Evolutionary conservation across 2,113 vertebrate species (phyloP).

Genomic region (human (Homo sapiens)): DNA sequence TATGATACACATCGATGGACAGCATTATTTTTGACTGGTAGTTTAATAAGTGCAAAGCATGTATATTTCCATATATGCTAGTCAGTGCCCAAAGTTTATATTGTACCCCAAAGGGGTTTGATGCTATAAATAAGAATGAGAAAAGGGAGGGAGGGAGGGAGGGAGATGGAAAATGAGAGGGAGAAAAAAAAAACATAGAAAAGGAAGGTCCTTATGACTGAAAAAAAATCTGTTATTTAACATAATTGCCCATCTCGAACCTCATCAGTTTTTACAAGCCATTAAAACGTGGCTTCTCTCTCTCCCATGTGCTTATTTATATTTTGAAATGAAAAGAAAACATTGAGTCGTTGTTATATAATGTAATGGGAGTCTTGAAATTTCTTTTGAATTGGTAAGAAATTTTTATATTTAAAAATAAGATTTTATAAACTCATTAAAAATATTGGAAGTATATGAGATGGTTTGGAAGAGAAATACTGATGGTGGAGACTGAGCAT

Average conservation of each 20-base stretch:
- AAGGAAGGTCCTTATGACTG: neutral
- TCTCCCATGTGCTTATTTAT: neutral
- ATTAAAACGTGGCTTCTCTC: neutral
- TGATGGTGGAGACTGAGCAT: neutral
- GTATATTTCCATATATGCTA: neutral
- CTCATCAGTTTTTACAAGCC: neutral
- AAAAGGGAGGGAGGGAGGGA: neutral
- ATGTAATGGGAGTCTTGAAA: neutral
- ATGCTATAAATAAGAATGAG: neutral
- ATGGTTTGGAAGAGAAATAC: neutral
- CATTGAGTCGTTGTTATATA: neutral
- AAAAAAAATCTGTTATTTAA: neutral
- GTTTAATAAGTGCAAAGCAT: neutral
- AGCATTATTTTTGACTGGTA: neutral
- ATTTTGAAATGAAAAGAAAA: slow-evolving; percentile 37
- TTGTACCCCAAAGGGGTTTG: neutral
- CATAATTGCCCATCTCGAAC: neutral
- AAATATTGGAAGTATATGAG: neutral
- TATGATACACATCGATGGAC: neutral
- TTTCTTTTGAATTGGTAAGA: slow-evolving; percentile 37
- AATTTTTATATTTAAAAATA: slow-evolving; percentile 15
- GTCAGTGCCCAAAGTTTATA: neutral
- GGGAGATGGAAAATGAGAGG: too few relatives aligned
- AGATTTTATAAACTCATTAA: neutral
- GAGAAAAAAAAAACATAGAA: neutral